Conservation (phyloP, 2,113 vertebrate species). For the Agapornis roseicollis region DNA sequence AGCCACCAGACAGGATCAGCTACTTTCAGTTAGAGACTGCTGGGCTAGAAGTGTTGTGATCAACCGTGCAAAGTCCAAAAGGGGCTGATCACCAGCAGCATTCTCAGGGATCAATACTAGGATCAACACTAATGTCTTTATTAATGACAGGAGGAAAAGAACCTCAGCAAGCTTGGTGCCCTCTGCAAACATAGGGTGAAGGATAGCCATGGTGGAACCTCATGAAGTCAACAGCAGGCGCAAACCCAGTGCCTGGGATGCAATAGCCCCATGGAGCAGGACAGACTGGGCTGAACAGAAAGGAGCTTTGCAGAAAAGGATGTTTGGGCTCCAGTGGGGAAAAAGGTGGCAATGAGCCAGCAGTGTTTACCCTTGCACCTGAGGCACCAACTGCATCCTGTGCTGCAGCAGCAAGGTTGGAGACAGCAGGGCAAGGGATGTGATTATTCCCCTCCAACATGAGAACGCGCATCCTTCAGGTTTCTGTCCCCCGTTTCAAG, state of each 20-base stretch:
- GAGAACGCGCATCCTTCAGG: not conserved
- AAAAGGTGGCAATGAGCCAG: not conserved
- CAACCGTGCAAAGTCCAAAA: not conserved
- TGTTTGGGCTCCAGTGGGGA: not conserved
- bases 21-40: not conserved
- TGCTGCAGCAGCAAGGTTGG: not conserved
- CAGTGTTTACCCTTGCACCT: accelerated
- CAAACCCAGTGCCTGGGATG: not conserved
- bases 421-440: accelerated
- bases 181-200: accelerated
- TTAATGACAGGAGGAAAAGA: not conserved
- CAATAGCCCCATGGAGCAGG: accelerated
- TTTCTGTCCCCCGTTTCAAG: accelerated
- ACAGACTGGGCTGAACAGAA: not conserved
- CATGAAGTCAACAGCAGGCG: accelerated
- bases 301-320: not conserved
- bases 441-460: accelerated
- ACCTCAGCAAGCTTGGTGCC: no score
- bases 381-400: not conserved
- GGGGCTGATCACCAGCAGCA: not conserved
- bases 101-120: not conserved
- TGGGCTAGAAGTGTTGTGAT: not conserved
- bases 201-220: accelerated
- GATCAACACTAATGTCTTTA: not conserved
- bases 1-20: not conserved